Percentiles rank a stretch among this genome's conserved stretches.
Evolutionary conservation across 2,113 vertebrate species (phyloP).

Genomic region (Cnemophilus loriae): DNA sequence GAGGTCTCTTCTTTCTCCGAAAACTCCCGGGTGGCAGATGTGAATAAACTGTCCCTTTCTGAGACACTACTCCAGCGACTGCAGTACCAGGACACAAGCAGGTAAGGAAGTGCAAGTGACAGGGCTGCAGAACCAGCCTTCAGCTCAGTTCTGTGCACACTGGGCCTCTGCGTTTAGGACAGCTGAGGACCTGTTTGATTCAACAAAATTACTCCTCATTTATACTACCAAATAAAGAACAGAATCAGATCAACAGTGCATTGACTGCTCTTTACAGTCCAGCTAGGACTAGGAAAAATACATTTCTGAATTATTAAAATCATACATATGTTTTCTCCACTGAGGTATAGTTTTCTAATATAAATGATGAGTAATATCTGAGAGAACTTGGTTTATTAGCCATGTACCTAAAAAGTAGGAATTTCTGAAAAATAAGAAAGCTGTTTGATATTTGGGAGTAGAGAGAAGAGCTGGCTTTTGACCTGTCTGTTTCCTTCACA

Average conservation of each 20-base stretch:
- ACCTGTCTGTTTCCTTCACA: constrained; percentile 36
- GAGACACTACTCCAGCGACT: constrained; percentile 83
- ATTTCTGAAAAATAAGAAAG: neutral
- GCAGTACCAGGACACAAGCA: constrained; percentile 83
- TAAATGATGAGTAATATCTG: neutral
- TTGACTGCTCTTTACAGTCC: neutral
- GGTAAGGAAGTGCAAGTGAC: constrained; percentile 67
- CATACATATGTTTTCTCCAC: neutral
- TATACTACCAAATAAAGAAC: neutral
- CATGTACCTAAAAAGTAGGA: neutral
- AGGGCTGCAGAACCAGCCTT: neutral
- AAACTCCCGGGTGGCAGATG: constrained; percentile 60
- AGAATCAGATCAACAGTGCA: neutral
- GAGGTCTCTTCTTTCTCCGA: constrained; percentile 55
- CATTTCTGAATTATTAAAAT: neutral
- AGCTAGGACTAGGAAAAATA: neutral
- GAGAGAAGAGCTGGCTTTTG: neutral
- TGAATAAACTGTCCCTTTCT: constrained; percentile 68
- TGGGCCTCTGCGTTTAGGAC: neutral
- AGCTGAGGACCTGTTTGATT: neutral
- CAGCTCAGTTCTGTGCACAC: neutral
- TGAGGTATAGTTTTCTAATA: neutral
- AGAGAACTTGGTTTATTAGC: neutral
- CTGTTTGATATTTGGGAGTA: neutral
- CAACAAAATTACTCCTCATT: neutral